Base-by-base conservation (phyloP, 2,113 vertebrate genomes). In the Macrotus californicus region DNA sequence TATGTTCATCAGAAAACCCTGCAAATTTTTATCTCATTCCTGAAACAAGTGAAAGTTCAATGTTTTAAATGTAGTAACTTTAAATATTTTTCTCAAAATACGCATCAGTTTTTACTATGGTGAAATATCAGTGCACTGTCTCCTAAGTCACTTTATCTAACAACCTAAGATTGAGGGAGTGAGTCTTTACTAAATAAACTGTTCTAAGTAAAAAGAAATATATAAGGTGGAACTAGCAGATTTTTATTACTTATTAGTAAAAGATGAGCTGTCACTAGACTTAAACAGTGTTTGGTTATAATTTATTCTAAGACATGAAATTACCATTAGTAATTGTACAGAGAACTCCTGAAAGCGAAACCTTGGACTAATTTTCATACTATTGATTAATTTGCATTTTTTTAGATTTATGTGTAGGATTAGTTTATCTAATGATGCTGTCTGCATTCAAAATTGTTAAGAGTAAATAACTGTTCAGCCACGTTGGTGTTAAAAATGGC, bases 291-390 rank as follows among this genome's bases (percentile, higher is more conserved):
- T 64, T 77, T 86, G n/a, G 39, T 77, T 79, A 46, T 52, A 80
- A 69, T 66, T 66, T 41, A 31, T 90, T 93, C 22, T 56, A 91
- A 70, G 61, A 86, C 15, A 67, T 69, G 21, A 84, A 81, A 36
- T 72, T 83, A 82, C 48, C 18, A 9, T 61, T 81, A 43, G 72
- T 75, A 36, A 41, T 86, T 91, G 22, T 52, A 84, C 41, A 54
- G 50, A 86, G 34, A 83, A 88, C 41, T 22, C 41, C 59, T 85
- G 72, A 89, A 94, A 94, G 73, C 12, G 59, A 97, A 90, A 85
- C 10, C 50, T 89, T 91, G 21, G 82, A 13, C 79, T 94, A 41
- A 81, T 92, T 92, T 87, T 87, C 61, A 61, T 24, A 86, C 43
- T 69, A 34, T 41, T 86, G 16, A 89, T 72, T 79, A 72, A 64